A percentile compares a stretch with the other conserved stretches of the same genome.
Evolutionary conservation across 2,888 invertebrate species (phyloP).

Genomic region (Agrotis puta): DNA sequence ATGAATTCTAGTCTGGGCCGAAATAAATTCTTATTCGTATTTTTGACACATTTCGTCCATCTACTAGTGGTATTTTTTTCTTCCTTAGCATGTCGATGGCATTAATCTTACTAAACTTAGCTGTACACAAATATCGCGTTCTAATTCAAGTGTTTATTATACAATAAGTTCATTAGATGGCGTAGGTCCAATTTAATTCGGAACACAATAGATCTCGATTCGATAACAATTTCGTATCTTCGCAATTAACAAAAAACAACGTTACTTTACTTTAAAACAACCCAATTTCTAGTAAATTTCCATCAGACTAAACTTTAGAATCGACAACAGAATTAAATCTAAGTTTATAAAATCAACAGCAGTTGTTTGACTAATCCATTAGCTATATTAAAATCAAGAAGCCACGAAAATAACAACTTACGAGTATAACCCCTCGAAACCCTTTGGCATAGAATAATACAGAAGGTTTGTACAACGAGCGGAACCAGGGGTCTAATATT

Average conservation of each 20-base stretch:
- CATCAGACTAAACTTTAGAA: constrained; percentile 4
- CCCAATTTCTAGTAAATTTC: not conserved
- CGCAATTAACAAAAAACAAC: not conserved
- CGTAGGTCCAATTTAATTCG: not conserved
- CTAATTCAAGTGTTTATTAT: not conserved
- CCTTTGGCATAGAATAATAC: not conserved
- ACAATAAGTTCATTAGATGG: not conserved
- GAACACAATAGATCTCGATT: not conserved
- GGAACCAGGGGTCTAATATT: not conserved
- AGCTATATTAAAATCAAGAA: constrained; percentile 28
- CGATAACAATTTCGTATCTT: not conserved
- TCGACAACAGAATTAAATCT: constrained; percentile 31
- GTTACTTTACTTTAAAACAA: constrained; percentile 1
- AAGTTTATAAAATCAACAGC: constrained; percentile 36
- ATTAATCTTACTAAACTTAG: too few species aligned
- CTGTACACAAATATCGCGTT: too few species aligned
- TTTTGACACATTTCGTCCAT: too few species aligned
- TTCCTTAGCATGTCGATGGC: too few species aligned
- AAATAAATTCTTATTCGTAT: too few species aligned
- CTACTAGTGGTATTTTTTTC: too few species aligned
- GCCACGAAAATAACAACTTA: constrained; percentile 10
- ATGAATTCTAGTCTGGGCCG: too few species aligned
- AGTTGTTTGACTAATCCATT: constrained; percentile 38
- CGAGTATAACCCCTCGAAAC: constrained; percentile 17
- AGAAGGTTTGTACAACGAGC: constrained; percentile 4